phyloP scores from a whole-genome alignment of 1,140 invertebrate species.

The Calephelis virginiensis region DNA sequence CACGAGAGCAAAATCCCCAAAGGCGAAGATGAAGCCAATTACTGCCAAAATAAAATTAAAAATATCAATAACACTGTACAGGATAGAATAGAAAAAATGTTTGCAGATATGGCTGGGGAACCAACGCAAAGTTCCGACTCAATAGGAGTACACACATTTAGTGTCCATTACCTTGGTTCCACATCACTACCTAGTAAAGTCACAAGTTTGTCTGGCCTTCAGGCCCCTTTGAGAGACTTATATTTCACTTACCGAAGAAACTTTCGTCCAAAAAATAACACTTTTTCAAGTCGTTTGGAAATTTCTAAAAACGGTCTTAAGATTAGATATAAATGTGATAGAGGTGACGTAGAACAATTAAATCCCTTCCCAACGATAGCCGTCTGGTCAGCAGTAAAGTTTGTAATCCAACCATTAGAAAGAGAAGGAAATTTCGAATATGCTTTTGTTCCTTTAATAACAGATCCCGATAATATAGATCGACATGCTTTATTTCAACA shows the following conservation, averaged over 20 bases:
- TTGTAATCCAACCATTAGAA: slow-evolving; percentile 80
- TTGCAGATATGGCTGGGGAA: slow-evolving; percentile 87
- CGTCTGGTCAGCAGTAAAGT: slow-evolving; percentile 93
- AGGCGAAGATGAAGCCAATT: slow-evolving; percentile 64
- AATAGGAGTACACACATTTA: slow-evolving; percentile 80
- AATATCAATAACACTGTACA: slow-evolving; percentile 86
- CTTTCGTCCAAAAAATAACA: slow-evolving; percentile 62
- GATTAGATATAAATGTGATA: slow-evolving; percentile 80
- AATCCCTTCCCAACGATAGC: slow-evolving; percentile 93
- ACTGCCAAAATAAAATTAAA: slow-evolving; percentile 61
- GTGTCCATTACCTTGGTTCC: slow-evolving; percentile 90
- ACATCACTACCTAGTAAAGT: slow-evolving; percentile 88
- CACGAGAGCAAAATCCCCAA: slow-evolving; percentile 50
- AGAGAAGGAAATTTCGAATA: slow-evolving; percentile 75
- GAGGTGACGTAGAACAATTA: slow-evolving; percentile 79
- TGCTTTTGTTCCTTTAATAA: slow-evolving; percentile 91
- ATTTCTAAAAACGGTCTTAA: slow-evolving; percentile 84
- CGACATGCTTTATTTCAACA: slow-evolving; percentile 83
- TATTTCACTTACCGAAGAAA: slow-evolving; percentile 83
- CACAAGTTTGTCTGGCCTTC: slow-evolving; percentile 89
- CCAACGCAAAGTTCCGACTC: slow-evolving; percentile 66
- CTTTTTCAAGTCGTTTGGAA: slow-evolving; percentile 81
- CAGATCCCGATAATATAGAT: slow-evolving; percentile 89
- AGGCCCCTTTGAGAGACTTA: slow-evolving; percentile 88
- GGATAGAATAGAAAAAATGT: slow-evolving; percentile 91